These are phyloP conservation scores for Habroteleia sp. DNA, from an alignment of 2,888 invertebrate genomes.

Conservation along the genomic window DNA sequence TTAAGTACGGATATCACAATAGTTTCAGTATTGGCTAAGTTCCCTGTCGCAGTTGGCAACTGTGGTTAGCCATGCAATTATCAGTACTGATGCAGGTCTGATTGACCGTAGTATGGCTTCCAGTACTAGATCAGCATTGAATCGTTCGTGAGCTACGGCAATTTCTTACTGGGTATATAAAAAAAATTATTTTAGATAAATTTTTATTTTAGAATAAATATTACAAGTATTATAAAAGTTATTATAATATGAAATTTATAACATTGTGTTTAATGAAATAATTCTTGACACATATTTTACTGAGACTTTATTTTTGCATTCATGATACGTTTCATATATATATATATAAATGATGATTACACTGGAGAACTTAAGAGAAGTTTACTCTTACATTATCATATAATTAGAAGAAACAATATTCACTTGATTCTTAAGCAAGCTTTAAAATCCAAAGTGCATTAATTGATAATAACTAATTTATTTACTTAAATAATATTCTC, in stretches of 20 bases:
- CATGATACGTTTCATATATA: conserved; percentile 34
- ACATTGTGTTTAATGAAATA: conserved; percentile 31
- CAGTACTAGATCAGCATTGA: too few relatives aligned
- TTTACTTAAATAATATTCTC: conserved; percentile 1
- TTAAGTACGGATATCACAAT: too few relatives aligned
- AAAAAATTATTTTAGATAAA: too few relatives aligned
- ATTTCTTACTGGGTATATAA: too few relatives aligned
- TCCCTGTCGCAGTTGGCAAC: too few relatives aligned
- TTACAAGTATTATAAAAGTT: too few relatives aligned
- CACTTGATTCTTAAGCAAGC: conserved; percentile 33
- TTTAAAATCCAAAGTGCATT: conserved; percentile 38
- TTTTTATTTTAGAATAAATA: too few relatives aligned
- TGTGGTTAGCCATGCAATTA: too few relatives aligned
- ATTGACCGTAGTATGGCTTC: too few relatives aligned
- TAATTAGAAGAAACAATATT: conserved; percentile 40
- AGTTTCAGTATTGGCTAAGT: too few relatives aligned
- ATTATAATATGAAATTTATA: conserved; percentile 31
- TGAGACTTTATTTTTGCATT: conserved; percentile 38
- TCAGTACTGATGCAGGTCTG: too few relatives aligned
- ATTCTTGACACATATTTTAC: conserved; percentile 39
- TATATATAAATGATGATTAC: conserved; percentile 49
- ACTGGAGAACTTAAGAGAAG: conserved; percentile 44
- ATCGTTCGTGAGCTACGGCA: too few relatives aligned
- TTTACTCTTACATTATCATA: conserved; percentile 43
- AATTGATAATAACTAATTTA: conserved; percentile 38